Conservation (phyloP, 2,113 vertebrate genomes). For the Antennarius striatus region DNA sequence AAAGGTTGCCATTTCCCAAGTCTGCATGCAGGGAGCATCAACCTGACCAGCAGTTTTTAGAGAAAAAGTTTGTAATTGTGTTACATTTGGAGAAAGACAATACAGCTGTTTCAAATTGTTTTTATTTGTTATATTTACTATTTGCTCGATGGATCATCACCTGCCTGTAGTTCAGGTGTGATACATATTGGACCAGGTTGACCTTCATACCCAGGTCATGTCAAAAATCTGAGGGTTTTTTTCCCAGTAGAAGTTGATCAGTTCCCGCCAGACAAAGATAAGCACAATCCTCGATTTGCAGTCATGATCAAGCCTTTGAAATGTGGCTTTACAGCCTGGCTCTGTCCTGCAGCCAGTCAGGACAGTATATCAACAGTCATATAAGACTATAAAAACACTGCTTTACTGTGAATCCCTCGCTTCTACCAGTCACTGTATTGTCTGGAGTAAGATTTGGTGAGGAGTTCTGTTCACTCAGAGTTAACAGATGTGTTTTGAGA, state of each 20-base stretch:
- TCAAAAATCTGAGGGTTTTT: neutral
- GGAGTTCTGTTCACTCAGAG: slow-evolving; percentile 36
- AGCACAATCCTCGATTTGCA: slow-evolving; percentile 28
- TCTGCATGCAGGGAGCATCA: neutral
- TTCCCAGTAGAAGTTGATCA: slow-evolving; percentile 9
- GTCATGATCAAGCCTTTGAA: slow-evolving; percentile 30
- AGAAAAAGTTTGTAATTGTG: neutral
- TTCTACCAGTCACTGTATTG: slow-evolving; percentile 38
- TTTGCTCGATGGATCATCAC: too few species aligned
- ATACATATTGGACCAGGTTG: too few species aligned
- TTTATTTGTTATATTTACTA: neutral
- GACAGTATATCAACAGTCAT: slow-evolving; percentile 41
- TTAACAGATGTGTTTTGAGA: slow-evolving; percentile 67
- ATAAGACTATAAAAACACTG: slow-evolving; percentile 53
- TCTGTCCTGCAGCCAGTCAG: slow-evolving; percentile 22
- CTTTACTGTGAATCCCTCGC: slow-evolving; percentile 48
- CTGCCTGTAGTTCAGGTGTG: too few species aligned
- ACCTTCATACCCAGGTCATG: too few species aligned
- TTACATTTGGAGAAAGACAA: neutral
- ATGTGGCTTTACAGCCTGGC: slow-evolving; percentile 21
- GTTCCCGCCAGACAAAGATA: slow-evolving; percentile 6
- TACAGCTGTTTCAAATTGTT: neutral
- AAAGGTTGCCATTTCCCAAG: neutral
- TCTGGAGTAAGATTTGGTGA: slow-evolving; percentile 61
- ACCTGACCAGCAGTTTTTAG: neutral